These are phyloP conservation scores for Brienomyrus brachyistius DNA, from an alignment of 2,113 vertebrate species.

Conservation along the genomic window DNA sequence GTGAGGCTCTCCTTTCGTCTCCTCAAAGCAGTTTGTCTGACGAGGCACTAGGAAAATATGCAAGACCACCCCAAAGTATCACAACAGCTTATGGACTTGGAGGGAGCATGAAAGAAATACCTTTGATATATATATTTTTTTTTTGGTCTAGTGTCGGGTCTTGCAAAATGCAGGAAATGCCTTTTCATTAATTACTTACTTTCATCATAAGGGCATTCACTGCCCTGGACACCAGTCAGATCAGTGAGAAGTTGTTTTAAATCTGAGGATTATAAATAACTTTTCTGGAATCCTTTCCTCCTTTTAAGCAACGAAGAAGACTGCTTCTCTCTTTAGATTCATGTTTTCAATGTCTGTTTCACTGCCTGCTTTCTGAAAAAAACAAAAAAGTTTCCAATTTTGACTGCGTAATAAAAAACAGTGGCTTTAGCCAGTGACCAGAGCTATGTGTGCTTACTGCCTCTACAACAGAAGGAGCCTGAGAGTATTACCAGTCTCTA, in stretches of 20 bases:
- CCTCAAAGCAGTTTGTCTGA: constrained; percentile 9
- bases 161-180: constrained; percentile 16
- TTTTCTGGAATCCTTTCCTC: not conserved
- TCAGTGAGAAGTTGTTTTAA: not conserved
- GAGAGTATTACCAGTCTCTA: not conserved
- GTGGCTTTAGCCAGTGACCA: not conserved
- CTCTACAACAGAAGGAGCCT: not conserved
- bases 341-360: constrained; percentile 3
- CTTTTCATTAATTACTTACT: not conserved
- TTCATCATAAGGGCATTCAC: not conserved
- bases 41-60: constrained; percentile 11
- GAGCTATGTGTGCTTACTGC: not conserved
- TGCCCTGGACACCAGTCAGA: not conserved
- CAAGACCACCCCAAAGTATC: constrained; percentile 15
- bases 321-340: not conserved
- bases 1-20: constrained; percentile 5
- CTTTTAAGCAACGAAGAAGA: not conserved
- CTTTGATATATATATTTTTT: not conserved
- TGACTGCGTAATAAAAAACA: not conserved
- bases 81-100: constrained; percentile 3
- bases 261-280: not conserved
- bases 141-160: not conserved
- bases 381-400: not conserved
- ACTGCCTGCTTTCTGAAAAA: not conserved
- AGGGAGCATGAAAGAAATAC: constrained; percentile 12